Conservation (phyloP, 2,113 vertebrate genomes). For the Pelobates fuscus region DNA sequence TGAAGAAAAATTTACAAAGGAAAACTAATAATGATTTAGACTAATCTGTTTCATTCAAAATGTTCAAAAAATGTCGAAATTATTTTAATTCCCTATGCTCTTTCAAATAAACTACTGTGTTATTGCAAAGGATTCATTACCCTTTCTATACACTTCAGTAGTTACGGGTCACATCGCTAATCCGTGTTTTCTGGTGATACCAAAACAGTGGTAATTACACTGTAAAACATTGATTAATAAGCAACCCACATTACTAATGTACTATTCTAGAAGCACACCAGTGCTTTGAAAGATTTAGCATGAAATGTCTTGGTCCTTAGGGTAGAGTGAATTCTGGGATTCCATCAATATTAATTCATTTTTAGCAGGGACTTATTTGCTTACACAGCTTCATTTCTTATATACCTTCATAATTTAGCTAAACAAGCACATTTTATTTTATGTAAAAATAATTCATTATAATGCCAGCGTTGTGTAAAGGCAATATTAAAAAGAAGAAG, state of each 20-base stretch:
- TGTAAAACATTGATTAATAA: slow-evolving; percentile 96
- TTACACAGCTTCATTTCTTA: slow-evolving; percentile 67
- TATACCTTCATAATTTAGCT: slow-evolving; percentile 70
- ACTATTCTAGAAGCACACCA: slow-evolving; percentile 69
- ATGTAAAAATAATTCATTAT: slow-evolving; percentile 61
- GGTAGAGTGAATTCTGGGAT: slow-evolving; percentile 65
- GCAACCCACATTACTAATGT: slow-evolving; percentile 76
- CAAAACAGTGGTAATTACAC: slow-evolving; percentile 87
- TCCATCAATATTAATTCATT: slow-evolving; percentile 73
- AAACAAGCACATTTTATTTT: slow-evolving; percentile 69
- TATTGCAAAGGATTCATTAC: slow-evolving; percentile 83
- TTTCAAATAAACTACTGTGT: slow-evolving; percentile 82
- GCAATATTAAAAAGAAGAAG: slow-evolving; percentile 56
- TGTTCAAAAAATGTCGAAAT: slow-evolving; percentile 69
- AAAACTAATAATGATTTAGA: slow-evolving; percentile 69
- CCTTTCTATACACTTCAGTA: slow-evolving; percentile 78
- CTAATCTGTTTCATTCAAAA: slow-evolving; percentile 72
- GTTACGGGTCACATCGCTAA: slow-evolving; percentile 89
- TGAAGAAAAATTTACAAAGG: slow-evolving; percentile 69
- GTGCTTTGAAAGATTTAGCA: slow-evolving; percentile 69
- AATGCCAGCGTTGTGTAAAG: slow-evolving; percentile 62
- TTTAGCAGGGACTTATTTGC: slow-evolving; percentile 62
- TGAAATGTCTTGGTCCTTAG: slow-evolving; percentile 66
- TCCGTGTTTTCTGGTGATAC: slow-evolving; percentile 85
- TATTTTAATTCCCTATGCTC: slow-evolving; percentile 77